phyloP scores from a whole-genome alignment of 2,888 invertebrate species.

The Parnassius mnemosyne region DNA sequence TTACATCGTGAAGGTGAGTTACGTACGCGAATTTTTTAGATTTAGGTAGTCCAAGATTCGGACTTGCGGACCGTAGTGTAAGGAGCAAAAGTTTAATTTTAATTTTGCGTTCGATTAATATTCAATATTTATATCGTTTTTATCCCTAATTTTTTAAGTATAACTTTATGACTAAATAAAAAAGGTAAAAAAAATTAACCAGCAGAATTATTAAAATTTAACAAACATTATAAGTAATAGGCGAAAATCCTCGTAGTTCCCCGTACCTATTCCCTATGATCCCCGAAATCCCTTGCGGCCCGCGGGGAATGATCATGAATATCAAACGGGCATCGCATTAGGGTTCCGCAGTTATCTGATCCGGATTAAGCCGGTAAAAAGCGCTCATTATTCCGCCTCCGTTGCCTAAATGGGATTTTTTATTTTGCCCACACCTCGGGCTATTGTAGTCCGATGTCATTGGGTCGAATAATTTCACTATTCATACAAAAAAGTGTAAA shows the following conservation, averaged over 20 bases:
- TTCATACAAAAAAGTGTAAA: constrained; percentile 5
- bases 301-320: constrained; percentile 65
- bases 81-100: too few species aligned
- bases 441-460: constrained; percentile 56
- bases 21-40: too few species aligned
- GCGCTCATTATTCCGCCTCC: constrained; percentile 75
- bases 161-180: too few species aligned
- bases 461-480: constrained; percentile 46
- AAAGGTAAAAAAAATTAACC: background rate
- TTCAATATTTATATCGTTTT: too few species aligned
- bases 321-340: constrained; percentile 69
- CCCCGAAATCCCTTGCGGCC: constrained; percentile 42
- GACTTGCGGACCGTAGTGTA: too few species aligned
- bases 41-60: too few species aligned
- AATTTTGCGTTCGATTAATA: too few species aligned
- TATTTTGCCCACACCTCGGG: constrained; percentile 69
- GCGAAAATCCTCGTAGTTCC: constrained; percentile 5
- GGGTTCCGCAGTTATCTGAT: constrained; percentile 65
- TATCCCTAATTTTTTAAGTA: too few species aligned
- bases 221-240: background rate
- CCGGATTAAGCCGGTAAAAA: constrained; percentile 76
- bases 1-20: too few species aligned
- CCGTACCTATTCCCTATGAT: constrained; percentile 35
- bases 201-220: background rate
- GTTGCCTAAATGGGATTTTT: constrained; percentile 68